Evolutionary conservation across 1,140 invertebrate genomes (phyloP), one percentile per base, ranked within the genome.

Genomic region (Atta texana): DNA sequence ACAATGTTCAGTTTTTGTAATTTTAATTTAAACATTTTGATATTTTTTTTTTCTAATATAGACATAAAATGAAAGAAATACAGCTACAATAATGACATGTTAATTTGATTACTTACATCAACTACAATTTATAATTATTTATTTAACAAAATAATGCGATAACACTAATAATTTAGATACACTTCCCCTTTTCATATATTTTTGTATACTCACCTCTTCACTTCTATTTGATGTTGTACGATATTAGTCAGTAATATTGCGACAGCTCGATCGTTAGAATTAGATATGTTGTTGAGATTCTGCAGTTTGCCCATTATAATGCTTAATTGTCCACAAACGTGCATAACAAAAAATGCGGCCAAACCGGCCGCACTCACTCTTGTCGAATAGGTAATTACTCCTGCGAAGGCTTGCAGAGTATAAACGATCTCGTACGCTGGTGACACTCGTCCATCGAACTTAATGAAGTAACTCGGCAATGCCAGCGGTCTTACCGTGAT

Each of bases 401-500:
- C 87, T 18, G 86, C 75, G 14, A 92, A 16, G 28, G 87, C 18
- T 69, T 91, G 91, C 7, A 84, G 16, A 1, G 31, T 4, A 18
- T 89, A 92, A 16, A 92, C 63, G 18, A 92, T 87, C 18, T 92
- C 91, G 44, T 92, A 92, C 21, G 49, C 76, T 0, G 91, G 89
- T 0, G 85, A 76, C 0, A 18, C 31, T 14, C 85, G 78, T 0
- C 87, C 80, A n/a, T 92, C 63, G 34, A 92, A 39, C 1, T 84
- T 31, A 1, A 87, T 3, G n/a, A 90, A 88, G 18, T 88, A 88
- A 21, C 78, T 55, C 2, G 89, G 88, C 12, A 55, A 85, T 0
- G 89, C 72, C 10, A 90, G 51, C 3, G 81, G 55, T 78, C 90
- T 88, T 31, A 89, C 71, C 2, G 89, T 92, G 1, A 24, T 10